phyloP scores from a whole-genome alignment of 2,113 vertebrate genomes.

The Grammomys surdaster region DNA sequence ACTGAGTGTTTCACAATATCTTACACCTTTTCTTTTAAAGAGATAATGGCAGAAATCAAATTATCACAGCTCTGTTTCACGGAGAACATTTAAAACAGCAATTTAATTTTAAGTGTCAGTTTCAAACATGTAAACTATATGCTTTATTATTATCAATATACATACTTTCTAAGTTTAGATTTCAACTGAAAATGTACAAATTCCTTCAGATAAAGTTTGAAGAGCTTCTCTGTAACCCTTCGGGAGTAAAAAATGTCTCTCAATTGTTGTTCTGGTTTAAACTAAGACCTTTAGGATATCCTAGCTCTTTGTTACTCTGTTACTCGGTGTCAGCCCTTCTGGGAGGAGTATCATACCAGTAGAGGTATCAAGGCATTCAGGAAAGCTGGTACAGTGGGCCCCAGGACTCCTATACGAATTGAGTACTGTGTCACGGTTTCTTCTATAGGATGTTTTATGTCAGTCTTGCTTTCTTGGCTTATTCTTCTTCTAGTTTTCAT shows the following conservation, averaged over 20 bases:
- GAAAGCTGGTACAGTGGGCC: not conserved
- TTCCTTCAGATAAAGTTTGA: not conserved
- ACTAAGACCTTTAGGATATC: not conserved
- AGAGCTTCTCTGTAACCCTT: not conserved
- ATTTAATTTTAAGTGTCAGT: constrained; percentile 34
- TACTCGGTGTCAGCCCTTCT: not conserved
- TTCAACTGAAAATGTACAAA: not conserved
- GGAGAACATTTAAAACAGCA: not conserved
- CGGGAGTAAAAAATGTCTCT: not conserved
- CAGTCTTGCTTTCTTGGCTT: not conserved
- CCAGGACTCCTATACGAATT: not conserved
- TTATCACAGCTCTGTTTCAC: not conserved
- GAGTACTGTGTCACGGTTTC: not conserved
- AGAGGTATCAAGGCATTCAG: not conserved
- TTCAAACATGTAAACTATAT: constrained; percentile 14
- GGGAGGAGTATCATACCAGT: not conserved
- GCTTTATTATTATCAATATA: not conserved
- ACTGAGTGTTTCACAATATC: not conserved
- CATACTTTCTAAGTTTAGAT: constrained; percentile 30
- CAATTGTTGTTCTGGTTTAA: not conserved
- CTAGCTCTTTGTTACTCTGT: not conserved
- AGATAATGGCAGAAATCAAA: not conserved
- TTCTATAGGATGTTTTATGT: not conserved
- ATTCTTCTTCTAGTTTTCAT: not conserved
- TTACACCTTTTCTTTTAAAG: constrained; percentile 2